phyloP scores from a whole-genome alignment of 1,140 invertebrate genomes.

The Ceratina calcarata region DNA sequence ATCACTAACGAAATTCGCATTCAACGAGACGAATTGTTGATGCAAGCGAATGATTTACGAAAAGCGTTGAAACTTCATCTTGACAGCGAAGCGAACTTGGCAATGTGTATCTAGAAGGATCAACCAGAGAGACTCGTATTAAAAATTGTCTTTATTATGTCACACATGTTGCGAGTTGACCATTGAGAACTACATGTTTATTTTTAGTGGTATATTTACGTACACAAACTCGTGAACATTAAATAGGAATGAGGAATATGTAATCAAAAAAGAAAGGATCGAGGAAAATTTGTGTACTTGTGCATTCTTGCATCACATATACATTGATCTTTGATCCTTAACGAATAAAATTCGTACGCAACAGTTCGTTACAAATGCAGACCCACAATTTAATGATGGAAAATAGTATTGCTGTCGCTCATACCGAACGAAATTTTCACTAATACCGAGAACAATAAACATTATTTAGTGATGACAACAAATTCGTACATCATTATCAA shows the following conservation, averaged over 20 bases:
- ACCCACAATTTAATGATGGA: background rate
- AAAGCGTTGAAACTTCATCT: constrained; percentile 46
- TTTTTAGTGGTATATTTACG: background rate
- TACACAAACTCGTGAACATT: background rate
- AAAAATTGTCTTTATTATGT: background rate
- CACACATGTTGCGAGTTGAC: background rate
- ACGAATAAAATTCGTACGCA: constrained; percentile 1
- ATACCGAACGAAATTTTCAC: background rate
- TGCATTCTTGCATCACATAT: background rate
- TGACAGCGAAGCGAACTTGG: constrained; percentile 2
- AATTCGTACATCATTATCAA: too few relatives aligned
- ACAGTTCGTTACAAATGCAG: background rate
- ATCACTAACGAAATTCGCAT: constrained; percentile 40
- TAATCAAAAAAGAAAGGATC: background rate
- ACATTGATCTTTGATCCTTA: background rate
- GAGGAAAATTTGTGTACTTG: constrained; percentile 1
- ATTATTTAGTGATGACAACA: background rate
- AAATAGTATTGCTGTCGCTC: background rate
- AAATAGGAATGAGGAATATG: background rate
- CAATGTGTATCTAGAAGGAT: background rate
- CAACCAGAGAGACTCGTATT: background rate
- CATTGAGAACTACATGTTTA: background rate
- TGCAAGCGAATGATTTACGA: constrained; percentile 44
- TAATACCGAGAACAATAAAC: background rate
- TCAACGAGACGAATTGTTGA: constrained; percentile 42